Base-by-base conservation (phyloP, 2,113 vertebrate species). In the Neotragus pygmaeus region DNA sequence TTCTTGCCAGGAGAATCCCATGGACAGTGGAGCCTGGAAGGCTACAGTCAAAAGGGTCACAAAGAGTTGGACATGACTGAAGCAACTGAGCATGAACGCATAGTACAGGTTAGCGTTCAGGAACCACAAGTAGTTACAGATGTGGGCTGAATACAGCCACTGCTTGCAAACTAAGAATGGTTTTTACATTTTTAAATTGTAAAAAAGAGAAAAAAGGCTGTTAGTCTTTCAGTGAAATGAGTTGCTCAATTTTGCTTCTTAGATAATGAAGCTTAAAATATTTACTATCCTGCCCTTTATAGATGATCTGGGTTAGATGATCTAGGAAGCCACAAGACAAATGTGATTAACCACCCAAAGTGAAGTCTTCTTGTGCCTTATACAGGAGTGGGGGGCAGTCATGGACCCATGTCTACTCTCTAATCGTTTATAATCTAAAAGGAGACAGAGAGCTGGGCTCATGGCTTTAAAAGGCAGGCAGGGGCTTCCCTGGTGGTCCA, bases 71-170 rank as follows among this genome's bases (percentile, higher is more conserved):
- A 73, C 36, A 13, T 39, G 66, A 73, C 66, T 73, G 36, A 73
- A 25, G 36, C 2, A 73, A 23, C 36, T 13, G 36, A 25, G 66
- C n/a, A 12, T 21, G n/a, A 36, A 23, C 5, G 5, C 19, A 23
- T 12, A 60, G 21, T 2, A 1, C 0, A 47, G 85, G 23, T 36
- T 70, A 30, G 33, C 64, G 8, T 30, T 3, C 2, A 4, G 85
- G 60, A 43, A 8, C 7, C 19, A 51, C 49, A 14, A 30, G 36
- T 51, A 30, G 36, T 51, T 36, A 25, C 10, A 43, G 92, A 28
- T 1, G 0, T 6, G 27, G 45, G 47, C 83, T 14, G 1, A 23
- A n/a, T 25, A 19, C 21, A n/a, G 47, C 75, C 30, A 7, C 17
- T 9, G 15, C 75, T 60, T 47, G 30, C 23, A n/a, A 23, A n/a